Evolutionary conservation across 2,888 invertebrate genomes (phyloP).

Genomic region (Tetanocera ferruginea): DNA sequence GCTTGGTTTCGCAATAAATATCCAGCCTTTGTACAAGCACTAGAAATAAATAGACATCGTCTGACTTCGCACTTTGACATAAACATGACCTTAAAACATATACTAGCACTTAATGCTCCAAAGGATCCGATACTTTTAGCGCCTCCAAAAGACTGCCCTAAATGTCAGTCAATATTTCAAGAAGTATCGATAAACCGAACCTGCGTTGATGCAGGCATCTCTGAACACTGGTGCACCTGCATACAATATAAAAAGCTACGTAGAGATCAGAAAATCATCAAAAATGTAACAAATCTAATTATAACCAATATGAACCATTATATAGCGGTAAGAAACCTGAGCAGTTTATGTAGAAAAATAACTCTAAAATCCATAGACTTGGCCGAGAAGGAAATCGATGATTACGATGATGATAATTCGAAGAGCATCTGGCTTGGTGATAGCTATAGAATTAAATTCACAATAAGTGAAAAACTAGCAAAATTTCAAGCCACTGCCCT

Average conservation of each 20-base stretch:
- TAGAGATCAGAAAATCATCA: slow-evolving; percentile 1
- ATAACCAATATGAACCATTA: slow-evolving; percentile 56
- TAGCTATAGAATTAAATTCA: slow-evolving; percentile 46
- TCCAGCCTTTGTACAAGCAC: slow-evolving; percentile 71
- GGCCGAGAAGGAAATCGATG: slow-evolving; percentile 16
- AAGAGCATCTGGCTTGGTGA: background rate
- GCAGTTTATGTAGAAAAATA: slow-evolving; percentile 49
- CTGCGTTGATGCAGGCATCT: slow-evolving; percentile 78
- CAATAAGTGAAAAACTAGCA: background rate
- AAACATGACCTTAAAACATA: slow-evolving; percentile 77
- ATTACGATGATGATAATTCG: slow-evolving; percentile 18
- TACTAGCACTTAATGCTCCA: slow-evolving; percentile 69
- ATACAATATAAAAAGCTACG: slow-evolving; percentile 69
- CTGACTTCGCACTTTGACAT: slow-evolving; percentile 81
- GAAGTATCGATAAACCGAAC: slow-evolving; percentile 74
- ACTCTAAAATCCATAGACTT: slow-evolving; percentile 45
- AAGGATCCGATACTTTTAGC: slow-evolving; percentile 49
- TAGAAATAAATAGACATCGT: slow-evolving; percentile 75
- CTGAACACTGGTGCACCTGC: slow-evolving; percentile 84
- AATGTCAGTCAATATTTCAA: slow-evolving; percentile 77
- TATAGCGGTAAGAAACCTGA: slow-evolving; percentile 49
- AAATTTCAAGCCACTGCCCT: slow-evolving; percentile 53
- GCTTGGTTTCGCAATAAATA: slow-evolving; percentile 73
- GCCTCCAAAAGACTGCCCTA: slow-evolving; percentile 72
- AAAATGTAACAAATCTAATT: slow-evolving; percentile 40